Evolutionary conservation across 2,113 vertebrate genomes (phyloP), one percentile per base, ranked within the genome.

Genomic region (Rhea pennata): DNA sequence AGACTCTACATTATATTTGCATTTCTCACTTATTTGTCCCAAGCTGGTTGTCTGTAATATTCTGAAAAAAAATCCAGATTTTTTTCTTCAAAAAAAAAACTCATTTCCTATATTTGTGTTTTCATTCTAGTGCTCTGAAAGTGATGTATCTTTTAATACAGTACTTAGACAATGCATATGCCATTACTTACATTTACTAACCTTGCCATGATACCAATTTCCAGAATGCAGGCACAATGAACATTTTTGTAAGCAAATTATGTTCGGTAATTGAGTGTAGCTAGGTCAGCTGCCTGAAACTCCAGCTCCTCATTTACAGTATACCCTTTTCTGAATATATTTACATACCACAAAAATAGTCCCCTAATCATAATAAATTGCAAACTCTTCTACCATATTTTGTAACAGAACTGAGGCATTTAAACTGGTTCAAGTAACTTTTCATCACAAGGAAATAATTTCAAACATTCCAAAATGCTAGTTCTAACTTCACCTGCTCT

Each of bases 311-410:
- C 53, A 80, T 95, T 71, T 36, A 56, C 4, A 84, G n/a, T 27
- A 87, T 81, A 88, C 92, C 76, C 48, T 92, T 81, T 84, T 48
- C 70, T 62, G 65, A 92, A 53, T 75, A 21, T 48, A 93, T 94
- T 96, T 93, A 84, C 90, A 76, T 90, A 93, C 53, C 7, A 87
- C 48, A 88, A 92, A 94, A 93, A 88, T 58, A 93, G 80, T 65
- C 31, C 24, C 26, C 71, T 64, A 36, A 93, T 87, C 85, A 92
- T 51, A 72, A 51, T 51, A 86, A 84, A 75, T 5, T 84, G 51
- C 70, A 84, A 92, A 64, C 29, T 53, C n/a, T 81, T 81, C 53
- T 93, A 78, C 76, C 1, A 0, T 21, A 80, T 78, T 93, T 83
- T 95, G 13, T 78, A 96, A 96, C 20, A 14, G 77, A 88, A 91